Percentiles rank a stretch among this genome's conserved stretches.
These are phyloP conservation scores for Drosophila arawakana DNA, from an alignment of 1,140 invertebrate species.

Conservation along the genomic window DNA sequence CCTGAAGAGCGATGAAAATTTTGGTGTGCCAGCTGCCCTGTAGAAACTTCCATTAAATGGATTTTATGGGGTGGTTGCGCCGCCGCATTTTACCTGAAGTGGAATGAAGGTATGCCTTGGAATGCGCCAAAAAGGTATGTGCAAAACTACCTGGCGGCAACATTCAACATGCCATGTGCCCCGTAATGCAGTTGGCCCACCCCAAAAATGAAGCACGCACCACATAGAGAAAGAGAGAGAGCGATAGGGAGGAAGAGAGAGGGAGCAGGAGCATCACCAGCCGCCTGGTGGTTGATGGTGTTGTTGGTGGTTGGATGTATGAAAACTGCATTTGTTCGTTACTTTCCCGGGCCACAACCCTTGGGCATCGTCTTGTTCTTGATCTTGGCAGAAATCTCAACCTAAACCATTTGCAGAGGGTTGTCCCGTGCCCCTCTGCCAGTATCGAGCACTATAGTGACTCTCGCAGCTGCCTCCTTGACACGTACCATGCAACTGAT, in stretches of 20 bases:
- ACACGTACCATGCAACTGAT: slow-evolving; percentile 56
- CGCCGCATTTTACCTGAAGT: slow-evolving; percentile 67
- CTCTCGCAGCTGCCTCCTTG: slow-evolving; percentile 46
- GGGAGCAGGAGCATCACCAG: slow-evolving; percentile 58
- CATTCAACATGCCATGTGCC: slow-evolving; percentile 31
- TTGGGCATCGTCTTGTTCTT: slow-evolving; percentile 52
- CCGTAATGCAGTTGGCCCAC: slow-evolving; percentile 56
- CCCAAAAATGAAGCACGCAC: slow-evolving; percentile 39
- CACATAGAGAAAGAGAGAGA: too few species aligned
- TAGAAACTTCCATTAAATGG: slow-evolving; percentile 15
- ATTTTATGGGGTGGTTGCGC: slow-evolving; percentile 56
- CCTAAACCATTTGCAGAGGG: slow-evolving; percentile 20
- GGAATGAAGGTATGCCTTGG: slow-evolving; percentile 42
- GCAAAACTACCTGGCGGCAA: slow-evolving; percentile 80
- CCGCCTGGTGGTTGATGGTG: slow-evolving; percentile 24
- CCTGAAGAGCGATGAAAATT: slow-evolving; percentile 65
- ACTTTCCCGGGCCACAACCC: slow-evolving; percentile 57
- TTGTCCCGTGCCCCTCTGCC: slow-evolving; percentile 39
- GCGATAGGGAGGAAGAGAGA: too few species aligned
- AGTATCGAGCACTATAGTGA: too few species aligned
- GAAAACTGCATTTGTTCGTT: slow-evolving; percentile 70
- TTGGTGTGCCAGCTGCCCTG: slow-evolving; percentile 53
- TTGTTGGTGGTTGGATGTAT: slow-evolving; percentile 47
- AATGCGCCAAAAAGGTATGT: slow-evolving; percentile 78
- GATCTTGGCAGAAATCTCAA: slow-evolving; percentile 53